Base-by-base conservation (phyloP, 2,888 invertebrate species). In the Drosophila emarginata region DNA sequence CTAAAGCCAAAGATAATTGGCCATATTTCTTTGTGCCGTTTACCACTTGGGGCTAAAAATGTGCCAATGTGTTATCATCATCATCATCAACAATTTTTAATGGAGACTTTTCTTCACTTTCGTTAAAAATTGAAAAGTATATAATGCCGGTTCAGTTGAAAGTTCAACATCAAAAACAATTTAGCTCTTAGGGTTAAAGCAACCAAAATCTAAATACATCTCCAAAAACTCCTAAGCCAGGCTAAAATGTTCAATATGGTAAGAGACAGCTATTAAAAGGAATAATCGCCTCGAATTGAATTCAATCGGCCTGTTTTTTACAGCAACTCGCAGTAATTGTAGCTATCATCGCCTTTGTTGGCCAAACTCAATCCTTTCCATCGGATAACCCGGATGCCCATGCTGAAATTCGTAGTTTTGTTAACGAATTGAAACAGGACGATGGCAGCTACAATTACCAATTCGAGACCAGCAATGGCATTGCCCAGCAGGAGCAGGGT, bases 401-500 rank as follows among this genome's bases (percentile, higher is more conserved):
- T 39, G 91, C 91, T 5, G 81, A 90, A 74, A 80, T 0, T 54
- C 87, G 68, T 92, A 93, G 56, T 92, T 93, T 37, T 67, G 78
- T 18, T 90, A 93, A 64, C 40, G 80, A 89, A 54, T 68, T 80
- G 37, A 82, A 84, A 65, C 68, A 70, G 64, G 78, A 72, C 4
- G 93, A 94, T 64, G 80, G 91, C n/a, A 76, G 87, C 53, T 94
- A 89, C 91, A 65, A 87, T 0, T 93, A 90, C 86, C 54, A 61
- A 2, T 94, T 89, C 82, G 91, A 93, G 79, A 94, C 94, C 73
- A 91, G 91, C 53, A 94, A 95, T 80, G 94, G 94, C 11, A 95
- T 94, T 85, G 54, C 84, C 0, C 93, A 90, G 14, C 92, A 94
- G 80, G 94, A 94, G 84, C 77, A 80, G 51, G 94, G 94, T 71